A percentile compares a stretch with the other conserved stretches of the same genome.
These are phyloP conservation scores for Squalus acanthias DNA, from an alignment of 2,797 vertebrate species.

Conservation along the genomic window DNA sequence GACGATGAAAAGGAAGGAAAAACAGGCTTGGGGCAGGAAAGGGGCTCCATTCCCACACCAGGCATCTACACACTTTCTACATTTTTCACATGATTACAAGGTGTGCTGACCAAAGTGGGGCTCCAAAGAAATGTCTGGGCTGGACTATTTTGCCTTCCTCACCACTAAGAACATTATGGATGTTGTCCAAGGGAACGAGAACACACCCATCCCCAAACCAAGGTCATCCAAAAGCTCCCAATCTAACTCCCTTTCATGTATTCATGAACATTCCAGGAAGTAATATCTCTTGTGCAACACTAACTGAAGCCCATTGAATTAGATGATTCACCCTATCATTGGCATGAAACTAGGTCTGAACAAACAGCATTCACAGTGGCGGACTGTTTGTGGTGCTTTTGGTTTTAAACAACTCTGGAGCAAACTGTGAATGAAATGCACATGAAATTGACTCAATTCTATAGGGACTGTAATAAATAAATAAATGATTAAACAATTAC, in stretches of 20 bases:
- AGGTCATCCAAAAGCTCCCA: not conserved
- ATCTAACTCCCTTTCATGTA: conserved; percentile 2
- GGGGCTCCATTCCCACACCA: not conserved
- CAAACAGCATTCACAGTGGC: not conserved
- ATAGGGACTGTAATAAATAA: not conserved
- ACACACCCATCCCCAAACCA: not conserved
- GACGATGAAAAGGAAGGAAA: not conserved
- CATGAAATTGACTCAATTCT: not conserved
- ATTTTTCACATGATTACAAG: conserved; percentile 9
- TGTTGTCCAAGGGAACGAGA: not conserved
- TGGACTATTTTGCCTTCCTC: not conserved
- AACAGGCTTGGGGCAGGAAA: not conserved
- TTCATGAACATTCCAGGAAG: not conserved
- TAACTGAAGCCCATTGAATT: not conserved
- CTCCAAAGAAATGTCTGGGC: not conserved
- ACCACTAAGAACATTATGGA: not conserved
- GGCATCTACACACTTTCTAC: not conserved
- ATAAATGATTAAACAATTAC: not conserved
- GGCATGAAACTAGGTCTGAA: not conserved
- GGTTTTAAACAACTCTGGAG: not conserved
- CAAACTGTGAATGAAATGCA: not conserved
- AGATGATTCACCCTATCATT: not conserved
- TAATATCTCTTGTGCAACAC: not conserved
- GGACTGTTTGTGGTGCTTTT: not conserved
- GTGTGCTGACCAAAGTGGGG: not conserved